A percentile compares a stretch with the other conserved stretches of the same genome.
Evolutionary conservation across 2,113 vertebrate species (phyloP).

Genomic region (Rutilus rutilus): DNA sequence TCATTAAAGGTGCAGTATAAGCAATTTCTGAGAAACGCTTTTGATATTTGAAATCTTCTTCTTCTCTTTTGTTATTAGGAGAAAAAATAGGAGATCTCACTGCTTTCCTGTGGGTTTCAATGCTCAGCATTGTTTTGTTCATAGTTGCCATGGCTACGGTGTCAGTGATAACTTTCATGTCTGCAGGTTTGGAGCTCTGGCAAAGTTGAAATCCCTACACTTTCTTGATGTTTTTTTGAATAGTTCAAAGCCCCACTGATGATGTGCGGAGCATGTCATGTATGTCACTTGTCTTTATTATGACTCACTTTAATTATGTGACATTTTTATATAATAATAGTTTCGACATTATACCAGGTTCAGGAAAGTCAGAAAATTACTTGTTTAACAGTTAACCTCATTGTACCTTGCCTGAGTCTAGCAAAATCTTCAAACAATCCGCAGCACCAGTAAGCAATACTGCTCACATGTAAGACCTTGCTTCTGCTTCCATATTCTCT

Average conservation of each 20-base stretch:
- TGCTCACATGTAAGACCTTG: conserved; percentile 14
- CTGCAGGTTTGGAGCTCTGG: background rate
- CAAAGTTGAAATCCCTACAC: background rate
- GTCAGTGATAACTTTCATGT: background rate
- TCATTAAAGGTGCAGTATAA: background rate
- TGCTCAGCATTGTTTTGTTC: background rate
- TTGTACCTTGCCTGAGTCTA: background rate
- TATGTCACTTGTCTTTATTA: background rate
- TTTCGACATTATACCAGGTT: background rate
- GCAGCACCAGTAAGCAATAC: background rate
- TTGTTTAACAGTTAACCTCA: background rate
- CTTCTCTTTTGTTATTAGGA: background rate
- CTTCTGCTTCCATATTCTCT: background rate
- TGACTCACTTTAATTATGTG: background rate
- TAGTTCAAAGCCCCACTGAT: conserved; percentile 2
- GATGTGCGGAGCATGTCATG: background rate
- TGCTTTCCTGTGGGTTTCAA: background rate
- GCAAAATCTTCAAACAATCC: conserved; percentile 5
- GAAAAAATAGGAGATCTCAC: background rate
- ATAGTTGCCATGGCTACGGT: background rate
- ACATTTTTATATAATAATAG: no score
- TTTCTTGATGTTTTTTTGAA: background rate
- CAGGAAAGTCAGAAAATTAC: background rate
- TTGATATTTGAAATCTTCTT: no score
- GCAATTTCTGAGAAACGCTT: no score